Evolutionary conservation across 2,113 vertebrate genomes (phyloP), one percentile per base, ranked within the genome.

Genomic region (Cinclus cinclus): DNA sequence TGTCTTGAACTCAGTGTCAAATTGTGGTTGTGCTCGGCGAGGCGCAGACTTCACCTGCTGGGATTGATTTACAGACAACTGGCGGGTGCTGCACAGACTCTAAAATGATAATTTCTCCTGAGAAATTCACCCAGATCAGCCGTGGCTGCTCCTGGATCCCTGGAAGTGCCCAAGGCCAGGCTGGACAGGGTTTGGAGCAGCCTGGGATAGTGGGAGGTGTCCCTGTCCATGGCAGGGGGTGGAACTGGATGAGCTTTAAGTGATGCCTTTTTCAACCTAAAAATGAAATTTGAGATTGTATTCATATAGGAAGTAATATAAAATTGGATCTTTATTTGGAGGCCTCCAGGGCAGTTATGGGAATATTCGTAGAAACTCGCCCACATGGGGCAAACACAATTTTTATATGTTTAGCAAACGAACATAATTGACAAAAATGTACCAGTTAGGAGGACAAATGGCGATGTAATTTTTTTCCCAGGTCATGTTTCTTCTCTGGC

Each of bases 121-220:
- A 52, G 31, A 21, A 63, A 13, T 39, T 63, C 58, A 6, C 7
- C 39, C 28, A 31, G 27, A 46, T 33, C 3, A 39, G 8, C 47
- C 55, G 27, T 7, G 47, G 39, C 41, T 63, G 68, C 14, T 28
- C 33, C 27, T 59, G 64, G 23, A 63, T 46, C 33, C 39, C 12
- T 84, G 81, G 7, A 1, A 55, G 17, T 46, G 58, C 5, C 58
- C 58, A 25, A 37, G 25, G 33, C 33, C 68, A 18, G 47, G 13
- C 0, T 46, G 39, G 58, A 24, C 1, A 0, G 46, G 21, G 33
- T 8, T 52, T 16, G 46, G 56, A 52, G 20, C 39, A 1, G 0
- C 9, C 28, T 74, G 59, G 49, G 14, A 0, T 0, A 3, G 11
- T 39, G 82, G 33, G 1, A 74, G 9, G 3, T 46, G 49, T 39